Base-by-base conservation (phyloP, 2,113 vertebrate species). In the Salvelinus fontinalis region DNA sequence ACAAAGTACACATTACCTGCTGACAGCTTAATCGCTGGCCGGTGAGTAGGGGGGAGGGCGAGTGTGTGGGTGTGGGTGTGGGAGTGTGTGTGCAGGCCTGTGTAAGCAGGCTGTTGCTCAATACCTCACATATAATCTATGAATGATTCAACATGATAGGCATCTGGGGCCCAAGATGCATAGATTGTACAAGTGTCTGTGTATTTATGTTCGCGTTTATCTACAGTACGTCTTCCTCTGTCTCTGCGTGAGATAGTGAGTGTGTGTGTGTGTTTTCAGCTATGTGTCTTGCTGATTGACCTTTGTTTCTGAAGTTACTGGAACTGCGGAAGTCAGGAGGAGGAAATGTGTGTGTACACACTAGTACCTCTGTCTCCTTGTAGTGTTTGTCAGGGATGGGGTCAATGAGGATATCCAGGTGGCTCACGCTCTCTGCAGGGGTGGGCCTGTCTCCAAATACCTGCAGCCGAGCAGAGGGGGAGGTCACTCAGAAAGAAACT, bases 331-430 rank as follows among this genome's bases (percentile, higher is more conserved):
- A 51, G 9, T 51, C 51, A 18, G 51, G 16, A 54, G 51, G 51
- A 54, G 51, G 51, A 18, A 54, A 54, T 75, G 44, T 76, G 20
- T 57, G 2, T 22, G 22, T 73, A 44, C 51, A 68, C 6, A 6
- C 44, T n/a, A 39, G 5, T 84, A 93, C 93, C 91, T 94, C 93
- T 5, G 85, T 75, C 39, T 89, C 79, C 82, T 86, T 92, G 82
- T 93, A 92, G 82, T 93, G 84, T 73, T 89, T 94, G 22, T 93
- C 93, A 27, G 93, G 92, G 76, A 92, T 90, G 16, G 92, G 90
- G 85, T 94, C 93, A 75, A 69, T 87, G 73, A 94, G 81, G 81
- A 94, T 94, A 77, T 94, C 93, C 86, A 94, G 79, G 81, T 90
- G 91, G 79, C 75, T 85, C 67, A 94, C 89, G 7, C 79, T 82